A percentile compares a stretch with the other conserved stretches of the same genome.
phyloP scores from a whole-genome alignment of 2,113 vertebrate species.

The Xiphias gladius region DNA sequence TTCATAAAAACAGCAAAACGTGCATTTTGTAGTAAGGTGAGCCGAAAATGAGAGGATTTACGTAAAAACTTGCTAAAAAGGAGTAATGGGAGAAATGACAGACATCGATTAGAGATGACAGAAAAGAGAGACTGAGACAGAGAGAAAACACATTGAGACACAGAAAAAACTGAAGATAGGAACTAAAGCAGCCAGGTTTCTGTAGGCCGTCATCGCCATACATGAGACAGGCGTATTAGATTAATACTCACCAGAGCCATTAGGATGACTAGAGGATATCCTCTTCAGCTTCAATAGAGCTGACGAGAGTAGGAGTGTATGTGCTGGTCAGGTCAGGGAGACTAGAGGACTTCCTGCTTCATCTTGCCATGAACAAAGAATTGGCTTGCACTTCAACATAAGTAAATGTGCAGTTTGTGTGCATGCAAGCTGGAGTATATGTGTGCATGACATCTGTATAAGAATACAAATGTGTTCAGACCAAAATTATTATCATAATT shows the following conservation, averaged over 20 bases:
- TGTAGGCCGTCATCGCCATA: constrained; percentile 27
- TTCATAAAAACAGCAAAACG: constrained; percentile 42
- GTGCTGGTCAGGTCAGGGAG: constrained; percentile 29
- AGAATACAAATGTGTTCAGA: too few species aligned
- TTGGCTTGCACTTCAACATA: constrained; percentile 4
- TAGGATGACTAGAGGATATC: constrained; percentile 56
- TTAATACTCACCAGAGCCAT: constrained; percentile 61
- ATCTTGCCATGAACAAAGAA: constrained; percentile 13
- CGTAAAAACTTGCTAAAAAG: background rate
- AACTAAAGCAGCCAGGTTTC: constrained; percentile 19
- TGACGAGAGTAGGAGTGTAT: constrained; percentile 26
- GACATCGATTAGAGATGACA: constrained; percentile 3
- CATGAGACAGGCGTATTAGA: constrained; percentile 51
- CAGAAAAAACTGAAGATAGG: constrained; percentile 1
- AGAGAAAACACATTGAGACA: constrained; percentile 1
- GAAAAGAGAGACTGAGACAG: background rate
- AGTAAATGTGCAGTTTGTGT: background rate
- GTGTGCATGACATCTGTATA: too few species aligned
- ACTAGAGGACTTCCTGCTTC: constrained; percentile 33
- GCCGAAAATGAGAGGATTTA: constrained; percentile 37
- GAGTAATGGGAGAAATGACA: constrained; percentile 13
- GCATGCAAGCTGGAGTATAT: background rate
- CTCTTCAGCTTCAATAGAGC: constrained; percentile 42
- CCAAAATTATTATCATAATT: too few species aligned
- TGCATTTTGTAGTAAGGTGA: constrained; percentile 20